Conservation (phyloP, 2,888 invertebrate genomes). For the Patella ulyssiponensis region DNA sequence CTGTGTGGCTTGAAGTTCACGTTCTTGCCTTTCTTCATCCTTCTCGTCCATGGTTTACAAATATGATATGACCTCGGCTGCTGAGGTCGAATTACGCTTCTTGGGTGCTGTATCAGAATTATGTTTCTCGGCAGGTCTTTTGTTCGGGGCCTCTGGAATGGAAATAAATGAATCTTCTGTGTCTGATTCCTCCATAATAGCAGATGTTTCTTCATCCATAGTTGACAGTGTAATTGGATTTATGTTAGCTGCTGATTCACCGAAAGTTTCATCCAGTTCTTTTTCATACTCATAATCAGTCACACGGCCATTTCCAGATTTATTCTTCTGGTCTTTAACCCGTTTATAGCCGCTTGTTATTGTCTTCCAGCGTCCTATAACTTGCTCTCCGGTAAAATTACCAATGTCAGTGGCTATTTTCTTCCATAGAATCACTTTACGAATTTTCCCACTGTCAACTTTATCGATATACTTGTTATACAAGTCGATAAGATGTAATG, state of each 20-base stretch:
- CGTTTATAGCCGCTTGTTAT: constrained; percentile 8
- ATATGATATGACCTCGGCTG: constrained; percentile 8
- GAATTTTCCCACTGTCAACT: background rate
- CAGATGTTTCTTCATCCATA: constrained; percentile 5
- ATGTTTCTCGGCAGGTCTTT: constrained; percentile 1
- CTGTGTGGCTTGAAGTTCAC: constrained; percentile 1
- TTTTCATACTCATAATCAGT: constrained; percentile 8
- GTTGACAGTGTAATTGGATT: constrained; percentile 8
- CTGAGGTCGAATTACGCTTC: background rate
- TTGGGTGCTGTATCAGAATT: constrained; percentile 6
- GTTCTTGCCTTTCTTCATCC: constrained; percentile 6
- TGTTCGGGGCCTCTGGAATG: constrained; percentile 2
- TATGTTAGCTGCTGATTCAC: constrained; percentile 8
- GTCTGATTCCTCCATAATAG: background rate
- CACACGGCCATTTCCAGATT: constrained; percentile 6
- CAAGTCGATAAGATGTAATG: constrained; percentile 3
- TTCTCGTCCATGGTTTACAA: background rate
- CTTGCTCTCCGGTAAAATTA: background rate
- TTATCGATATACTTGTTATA: background rate
- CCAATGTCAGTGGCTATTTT: background rate
- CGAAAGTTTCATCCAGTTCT: constrained; percentile 9
- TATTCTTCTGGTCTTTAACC: constrained; percentile 6
- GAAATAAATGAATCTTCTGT: background rate
- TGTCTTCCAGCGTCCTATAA: background rate
- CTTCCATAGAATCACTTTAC: constrained; percentile 1